These are phyloP conservation scores for Channa striata DNA, from an alignment of 2,797 vertebrate species.

Conservation along the genomic window DNA sequence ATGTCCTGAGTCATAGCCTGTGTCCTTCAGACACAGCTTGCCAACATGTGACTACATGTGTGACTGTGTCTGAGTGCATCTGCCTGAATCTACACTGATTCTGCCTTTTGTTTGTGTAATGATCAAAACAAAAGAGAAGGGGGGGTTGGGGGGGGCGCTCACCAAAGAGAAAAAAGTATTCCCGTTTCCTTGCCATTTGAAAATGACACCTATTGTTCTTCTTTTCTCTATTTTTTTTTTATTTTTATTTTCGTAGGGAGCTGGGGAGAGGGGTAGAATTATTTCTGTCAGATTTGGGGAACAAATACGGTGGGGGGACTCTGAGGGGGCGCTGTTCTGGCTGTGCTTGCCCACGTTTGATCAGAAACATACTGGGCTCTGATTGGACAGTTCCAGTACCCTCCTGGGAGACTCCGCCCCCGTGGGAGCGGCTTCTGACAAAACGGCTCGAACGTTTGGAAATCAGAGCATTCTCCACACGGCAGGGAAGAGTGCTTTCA, in stretches of 20 bases:
- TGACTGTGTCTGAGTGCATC: slow-evolving; percentile 38
- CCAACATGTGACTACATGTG: slow-evolving; percentile 47
- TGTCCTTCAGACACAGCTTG: slow-evolving; percentile 66
- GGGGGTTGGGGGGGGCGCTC: slow-evolving; percentile 7
- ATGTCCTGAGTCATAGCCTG: slow-evolving; percentile 74
- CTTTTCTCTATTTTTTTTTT: slow-evolving; percentile 51
- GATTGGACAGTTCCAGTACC: slow-evolving; percentile 81
- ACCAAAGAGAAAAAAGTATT: slow-evolving; percentile 61
- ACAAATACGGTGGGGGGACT: slow-evolving; percentile 68
- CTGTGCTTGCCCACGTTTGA: slow-evolving; percentile 81
- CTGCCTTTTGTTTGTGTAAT: slow-evolving; percentile 66
- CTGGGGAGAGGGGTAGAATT: slow-evolving; percentile 63
- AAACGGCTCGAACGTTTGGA: slow-evolving; percentile 82
- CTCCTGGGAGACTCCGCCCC: slow-evolving; percentile 84
- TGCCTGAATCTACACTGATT: slow-evolving; percentile 51
- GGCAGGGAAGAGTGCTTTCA: slow-evolving; percentile 86
- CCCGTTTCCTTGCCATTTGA: slow-evolving; percentile 61
- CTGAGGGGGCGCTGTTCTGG: slow-evolving; percentile 76
- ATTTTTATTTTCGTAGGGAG: slow-evolving; percentile 44
- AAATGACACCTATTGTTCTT: slow-evolving; percentile 78
- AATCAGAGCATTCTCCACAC: slow-evolving; percentile 89
- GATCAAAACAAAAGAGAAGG: slow-evolving; percentile 56
- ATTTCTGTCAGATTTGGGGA: slow-evolving; percentile 80
- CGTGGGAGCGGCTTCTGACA: slow-evolving; percentile 83
- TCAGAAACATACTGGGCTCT: slow-evolving; percentile 70